Conservation (phyloP, 2,113 vertebrate genomes). For the Bothrops jararaca region DNA sequence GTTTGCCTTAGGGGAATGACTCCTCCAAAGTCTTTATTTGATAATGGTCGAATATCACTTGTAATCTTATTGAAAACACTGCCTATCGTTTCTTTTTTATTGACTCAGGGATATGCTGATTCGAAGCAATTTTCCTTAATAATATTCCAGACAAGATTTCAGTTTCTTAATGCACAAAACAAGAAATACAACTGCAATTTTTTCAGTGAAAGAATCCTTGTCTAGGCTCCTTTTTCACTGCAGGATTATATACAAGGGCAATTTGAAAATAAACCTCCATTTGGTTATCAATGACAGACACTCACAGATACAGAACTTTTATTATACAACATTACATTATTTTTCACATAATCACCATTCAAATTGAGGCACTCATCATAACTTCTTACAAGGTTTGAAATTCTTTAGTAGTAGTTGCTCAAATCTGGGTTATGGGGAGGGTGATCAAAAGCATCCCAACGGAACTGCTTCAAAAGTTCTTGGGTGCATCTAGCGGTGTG, state of each 20-base stretch:
- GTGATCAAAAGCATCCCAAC: no score
- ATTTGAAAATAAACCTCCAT: no score
- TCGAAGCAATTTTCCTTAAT: background rate
- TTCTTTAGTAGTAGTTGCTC: no score
- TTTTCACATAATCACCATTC: no score
- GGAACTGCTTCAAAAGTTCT: no score
- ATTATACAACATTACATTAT: no score
- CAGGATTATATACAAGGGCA: background rate
- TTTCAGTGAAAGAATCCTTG: background rate
- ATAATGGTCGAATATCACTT: background rate
- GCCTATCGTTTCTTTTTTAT: background rate
- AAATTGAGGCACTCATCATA: no score
- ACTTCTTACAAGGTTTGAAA: no score
- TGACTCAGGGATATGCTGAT: background rate
- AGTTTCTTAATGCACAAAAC: background rate
- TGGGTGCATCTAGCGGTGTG: no score
- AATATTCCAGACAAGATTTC: background rate
- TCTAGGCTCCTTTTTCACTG: background rate
- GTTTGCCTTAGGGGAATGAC: constrained; percentile 2
- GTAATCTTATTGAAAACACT: background rate
- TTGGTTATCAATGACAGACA: no score
- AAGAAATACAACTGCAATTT: background rate
- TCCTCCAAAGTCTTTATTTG: constrained; percentile 51
- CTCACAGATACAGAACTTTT: no score
- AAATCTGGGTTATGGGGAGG: no score